Percentiles rank a stretch among this genome's conserved stretches.
These are phyloP conservation scores for Crotalus viridis DNA, from an alignment of 2,113 vertebrate genomes.

Conservation along the genomic window DNA sequence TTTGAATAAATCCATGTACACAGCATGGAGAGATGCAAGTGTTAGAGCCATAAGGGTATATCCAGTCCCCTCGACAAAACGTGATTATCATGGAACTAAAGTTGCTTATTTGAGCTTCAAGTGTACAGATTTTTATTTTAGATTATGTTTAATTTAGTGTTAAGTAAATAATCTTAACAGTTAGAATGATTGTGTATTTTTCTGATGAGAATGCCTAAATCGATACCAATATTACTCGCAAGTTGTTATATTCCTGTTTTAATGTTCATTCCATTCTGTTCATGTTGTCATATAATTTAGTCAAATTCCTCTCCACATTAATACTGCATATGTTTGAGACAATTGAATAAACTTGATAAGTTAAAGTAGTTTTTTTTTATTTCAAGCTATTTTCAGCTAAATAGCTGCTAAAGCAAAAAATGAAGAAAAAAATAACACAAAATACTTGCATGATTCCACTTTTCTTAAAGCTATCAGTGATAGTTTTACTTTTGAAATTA, in stretches of 20 bases:
- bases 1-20: conserved; percentile 41
- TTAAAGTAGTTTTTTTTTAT: neutral
- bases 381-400: neutral
- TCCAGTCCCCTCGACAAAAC: conserved; percentile 61
- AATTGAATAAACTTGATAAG: neutral
- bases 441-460: neutral
- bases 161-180: neutral
- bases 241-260: neutral
- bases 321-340: neutral
- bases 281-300: neutral
- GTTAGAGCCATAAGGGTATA: conserved; percentile 52
- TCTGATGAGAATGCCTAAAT: neutral
- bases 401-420: neutral
- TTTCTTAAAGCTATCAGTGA: neutral
- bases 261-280: neutral
- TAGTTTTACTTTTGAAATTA: neutral
- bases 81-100: conserved; percentile 57
- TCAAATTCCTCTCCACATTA: neutral
- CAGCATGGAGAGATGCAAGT: conserved; percentile 29
- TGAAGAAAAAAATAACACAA: neutral
- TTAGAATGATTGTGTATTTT: neutral
- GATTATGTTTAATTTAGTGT: conserved; percentile 49
- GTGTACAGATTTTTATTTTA: conserved; percentile 62
- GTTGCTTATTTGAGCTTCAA: conserved; percentile 69
- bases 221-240: neutral